Base-by-base conservation (phyloP, 2,113 vertebrate species). In the Anthoscopus minutus region DNA sequence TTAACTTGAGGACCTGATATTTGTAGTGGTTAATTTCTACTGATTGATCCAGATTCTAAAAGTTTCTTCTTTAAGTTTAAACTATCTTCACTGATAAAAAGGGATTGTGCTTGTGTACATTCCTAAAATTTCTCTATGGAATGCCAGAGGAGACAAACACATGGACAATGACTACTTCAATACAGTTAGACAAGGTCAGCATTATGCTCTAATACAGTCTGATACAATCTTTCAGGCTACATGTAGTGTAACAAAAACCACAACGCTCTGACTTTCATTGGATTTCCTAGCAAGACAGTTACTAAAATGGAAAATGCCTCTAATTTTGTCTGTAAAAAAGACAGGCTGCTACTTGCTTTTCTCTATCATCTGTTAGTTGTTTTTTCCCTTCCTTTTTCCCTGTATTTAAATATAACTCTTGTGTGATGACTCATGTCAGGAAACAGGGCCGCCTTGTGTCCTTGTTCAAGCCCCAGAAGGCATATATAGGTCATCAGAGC, bases 391-490 rank as follows among this genome's bases (percentile, higher is more conserved):
- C 31, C 21, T 45, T 76, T 62, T 15, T 15, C 48, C 20, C 11
- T 57, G 42, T 64, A 6, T 77, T 76, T 69, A 88, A 87, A 42
- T 65, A 45, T 1, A 77, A 90, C 95, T 93, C 91, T 78, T 82
- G 37, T 65, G 50, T 74, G 80, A 78, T 96, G 94, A 94, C 54
- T 96, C 87, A 96, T 44, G 44, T 76, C 76, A 89, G 72, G 66
- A 95, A 97, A 95, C 50, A 81, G 65, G 58, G 47, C 73, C 93
- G 79, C 61, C 42, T 72, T 64, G 23, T 71, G 27, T 72, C 60
- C 50, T 93, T 96, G 54, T 48, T 53, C 54, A 88, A 80, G 61
- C 79, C 38, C 48, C 71, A 45, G 64, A 91, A 84, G 45, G 66
- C 81, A 15, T 23, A 56, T 48, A 38, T 81, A 69, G 88, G 85